Base-by-base conservation (phyloP, 2,888 invertebrate genomes). In the Therioaphis trifolii region DNA sequence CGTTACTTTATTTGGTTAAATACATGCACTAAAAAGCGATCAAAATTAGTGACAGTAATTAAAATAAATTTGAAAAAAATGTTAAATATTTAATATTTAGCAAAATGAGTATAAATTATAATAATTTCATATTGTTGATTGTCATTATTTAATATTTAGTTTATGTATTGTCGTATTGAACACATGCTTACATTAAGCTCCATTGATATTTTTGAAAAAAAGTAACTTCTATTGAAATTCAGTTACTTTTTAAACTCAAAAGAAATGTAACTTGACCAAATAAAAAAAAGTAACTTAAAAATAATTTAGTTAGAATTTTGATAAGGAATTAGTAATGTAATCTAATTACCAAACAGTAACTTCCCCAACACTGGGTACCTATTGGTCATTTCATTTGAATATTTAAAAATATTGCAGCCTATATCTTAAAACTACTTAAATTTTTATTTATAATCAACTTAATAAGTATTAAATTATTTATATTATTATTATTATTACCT, bases 281-380 rank as follows among this genome's bases (percentile, higher is more conserved):
- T 52, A 52, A 52, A 52, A 52, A 52, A 52, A 52, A 52, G 52
- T 52, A 52, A 52, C 52, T 52, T 52, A 52, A 52, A 52, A 52
- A 52, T 52, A 52, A 52, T 18, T 52, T 52, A 52, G 52, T 52
- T 52, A 52, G 12, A 52, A 52, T 52, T 52, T 52, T 52, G 18
- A 52, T 52, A n/a, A n/a, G n/a, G n/a, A n/a, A n/a, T n/a, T n/a
- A n/a, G n/a, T n/a, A n/a, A n/a, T n/a, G n/a, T n/a, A n/a, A n/a
- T n/a, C n/a, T n/a, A n/a, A n/a, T n/a, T n/a, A n/a, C n/a, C n/a
- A n/a, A 52, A 52, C 52, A 52, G 52, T 52, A 52, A 52, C 52
- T 52, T 52, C n/a, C 52, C 52, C 52, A 52, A 52, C 52, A 52
- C 52, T 52, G 52, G 15, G 9, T 14, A 52, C 15, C 15, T 52